Conservation (phyloP, 1,140 invertebrate genomes). For the Bombus consobrinus region DNA sequence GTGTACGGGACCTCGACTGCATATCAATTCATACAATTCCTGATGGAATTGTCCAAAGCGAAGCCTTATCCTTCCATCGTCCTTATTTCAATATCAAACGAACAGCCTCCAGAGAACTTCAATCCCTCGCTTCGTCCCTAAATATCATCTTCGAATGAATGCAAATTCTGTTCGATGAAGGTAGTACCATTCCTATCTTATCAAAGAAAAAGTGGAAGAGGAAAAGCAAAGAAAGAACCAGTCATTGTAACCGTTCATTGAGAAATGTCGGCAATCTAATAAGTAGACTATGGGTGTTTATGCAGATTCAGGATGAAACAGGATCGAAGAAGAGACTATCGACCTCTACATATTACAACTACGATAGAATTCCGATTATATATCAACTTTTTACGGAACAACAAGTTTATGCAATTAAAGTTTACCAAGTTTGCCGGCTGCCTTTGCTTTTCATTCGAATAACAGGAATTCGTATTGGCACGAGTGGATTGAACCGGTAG, state of each 20-base stretch:
- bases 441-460: too few relatives aligned
- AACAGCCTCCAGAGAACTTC: not conserved
- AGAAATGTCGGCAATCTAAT: not conserved
- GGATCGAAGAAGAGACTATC: too few relatives aligned
- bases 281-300: not conserved
- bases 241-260: not conserved
- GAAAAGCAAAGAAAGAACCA: not conserved
- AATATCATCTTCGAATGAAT: not conserved
- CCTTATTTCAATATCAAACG: slow-evolving; percentile 3
- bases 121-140: not conserved
- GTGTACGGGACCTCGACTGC: not conserved
- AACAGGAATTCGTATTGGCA: too few relatives aligned
- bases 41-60: not conserved
- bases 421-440: too few relatives aligned
- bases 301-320: too few relatives aligned
- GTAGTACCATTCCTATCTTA: not conserved
- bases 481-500: not conserved
- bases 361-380: too few relatives aligned
- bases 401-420: too few relatives aligned
- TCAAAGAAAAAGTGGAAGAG: not conserved
- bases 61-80: not conserved
- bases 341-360: too few relatives aligned
- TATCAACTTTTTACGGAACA: too few relatives aligned
- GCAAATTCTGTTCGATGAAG: not conserved
- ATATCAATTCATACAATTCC: slow-evolving; percentile 2